Base-by-base conservation (phyloP, 1,140 invertebrate species). In the Drosophila leontia region DNA sequence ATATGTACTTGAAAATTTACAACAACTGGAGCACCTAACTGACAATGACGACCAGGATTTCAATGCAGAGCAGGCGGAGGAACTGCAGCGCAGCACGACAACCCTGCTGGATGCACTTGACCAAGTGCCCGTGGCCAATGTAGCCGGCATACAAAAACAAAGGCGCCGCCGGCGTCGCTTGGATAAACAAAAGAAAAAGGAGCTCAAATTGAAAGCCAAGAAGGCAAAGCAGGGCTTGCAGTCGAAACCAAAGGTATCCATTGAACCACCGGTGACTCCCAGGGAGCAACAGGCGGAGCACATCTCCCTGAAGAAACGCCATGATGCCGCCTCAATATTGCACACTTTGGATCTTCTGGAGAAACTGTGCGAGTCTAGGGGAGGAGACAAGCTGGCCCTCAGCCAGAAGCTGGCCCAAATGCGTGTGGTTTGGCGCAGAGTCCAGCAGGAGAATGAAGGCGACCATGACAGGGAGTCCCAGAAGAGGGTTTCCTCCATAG, bases 321-420 rank as follows among this genome's bases (percentile, higher is more conserved):
- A 76, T 19, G 79, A 91, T 62, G 78, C 90, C 8, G 68, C 62
- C 9, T 78, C 67, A 2, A 80, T 90, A 44, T 44, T 92, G 17
- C 34, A 70, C 4, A 81, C 64, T 1, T 83, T 92, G 42, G 79
- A 92, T 23, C 72, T 92, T 19, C 44, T 92, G 8, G 80, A 88
- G 26, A 70, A 56, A 19, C 50, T 92, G 15, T 80, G 80, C 23
- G 69, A 59, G 11, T 55, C 67, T 19, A 79, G 91, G 1, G 76
- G 83, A 3, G 80, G 82, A 32, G 50, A 79, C 37, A 35, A 45
- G 7, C 3, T 29, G 1, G 41, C 51, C 3, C 45, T 91, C 7
- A 55, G 7, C 4, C 45, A 63, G 4, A 75, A 81, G 53, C 45
- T 92, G 0, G n/a, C 23, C 2, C 51, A 50, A 39, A 67, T 92